A percentile compares a stretch with the other conserved stretches of the same genome.
These are phyloP conservation scores for Lumbricus terrestris DNA, from an alignment of 2,888 invertebrate genomes.

Conservation along the genomic window DNA sequence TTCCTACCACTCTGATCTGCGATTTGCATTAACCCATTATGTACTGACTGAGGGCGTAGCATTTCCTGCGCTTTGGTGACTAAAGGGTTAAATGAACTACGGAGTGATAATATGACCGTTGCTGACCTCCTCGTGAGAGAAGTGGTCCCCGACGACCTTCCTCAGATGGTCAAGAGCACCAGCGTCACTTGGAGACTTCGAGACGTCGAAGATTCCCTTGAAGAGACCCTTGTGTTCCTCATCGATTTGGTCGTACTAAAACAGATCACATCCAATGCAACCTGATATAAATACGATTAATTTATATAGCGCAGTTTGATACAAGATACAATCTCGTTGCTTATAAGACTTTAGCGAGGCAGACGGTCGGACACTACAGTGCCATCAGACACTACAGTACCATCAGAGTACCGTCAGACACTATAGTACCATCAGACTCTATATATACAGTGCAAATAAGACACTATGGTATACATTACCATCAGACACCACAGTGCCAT, in stretches of 20 bases:
- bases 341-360: not conserved
- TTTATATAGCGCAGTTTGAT: not conserved
- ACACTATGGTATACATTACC: no score
- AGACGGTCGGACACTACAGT: no score
- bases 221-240: conserved; percentile 34
- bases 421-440: not conserved
- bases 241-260: conserved; percentile 32
- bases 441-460: no score
- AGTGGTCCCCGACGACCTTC: conserved; percentile 25
- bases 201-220: conserved; percentile 31
- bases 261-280: not conserved
- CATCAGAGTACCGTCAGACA: not conserved
- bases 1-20: no score
- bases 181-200: conserved; percentile 16
- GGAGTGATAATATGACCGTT: no score
- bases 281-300: not conserved
- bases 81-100: not conserved
- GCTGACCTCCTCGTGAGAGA: conserved; percentile 30
- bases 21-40: no score
- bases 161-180: conserved; percentile 21
- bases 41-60: no score
- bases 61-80: no score
- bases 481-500: no score
- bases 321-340: not conserved
- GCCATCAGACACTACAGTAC: not conserved